A percentile compares a stretch with the other conserved stretches of the same genome.
phyloP scores from a whole-genome alignment of 1,140 invertebrate genomes.

The Cyphomyrmex costatus region DNA sequence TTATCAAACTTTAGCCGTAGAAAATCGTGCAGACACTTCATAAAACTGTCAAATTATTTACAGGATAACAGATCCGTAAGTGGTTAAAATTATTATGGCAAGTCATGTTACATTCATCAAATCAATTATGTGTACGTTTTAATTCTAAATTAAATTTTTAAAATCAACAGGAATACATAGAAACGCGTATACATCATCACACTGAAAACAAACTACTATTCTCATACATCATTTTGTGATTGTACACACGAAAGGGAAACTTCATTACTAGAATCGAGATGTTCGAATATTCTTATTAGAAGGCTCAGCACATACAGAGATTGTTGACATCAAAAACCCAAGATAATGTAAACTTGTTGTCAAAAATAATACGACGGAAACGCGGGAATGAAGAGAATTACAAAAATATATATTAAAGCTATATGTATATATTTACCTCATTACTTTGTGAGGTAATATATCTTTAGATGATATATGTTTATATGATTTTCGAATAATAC shows the following conservation, averaged over 20 bases:
- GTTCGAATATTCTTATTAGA: neutral
- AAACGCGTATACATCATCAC: neutral
- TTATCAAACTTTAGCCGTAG: neutral
- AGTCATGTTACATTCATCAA: neutral
- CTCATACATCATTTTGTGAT: neutral
- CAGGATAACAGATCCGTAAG: neutral
- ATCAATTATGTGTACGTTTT: neutral
- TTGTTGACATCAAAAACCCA: conserved; percentile 28
- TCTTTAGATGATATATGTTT: too few relatives aligned
- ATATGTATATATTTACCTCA: too few relatives aligned
- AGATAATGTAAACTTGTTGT: conserved; percentile 8
- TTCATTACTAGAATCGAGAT: neutral
- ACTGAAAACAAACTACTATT: neutral
- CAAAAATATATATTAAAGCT: neutral
- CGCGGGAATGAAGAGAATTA: neutral
- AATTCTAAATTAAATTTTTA: neutral
- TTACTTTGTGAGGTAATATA: neutral
- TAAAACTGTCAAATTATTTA: neutral
- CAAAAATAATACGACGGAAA: neutral
- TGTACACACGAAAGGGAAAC: neutral
- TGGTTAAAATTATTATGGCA: neutral
- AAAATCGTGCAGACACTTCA: neutral
- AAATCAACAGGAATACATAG: neutral
- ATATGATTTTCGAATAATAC: too few relatives aligned
- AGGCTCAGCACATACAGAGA: neutral